Evolutionary conservation across 1,140 invertebrate species (phyloP).

Genomic region (Microplitis demolitor): DNA sequence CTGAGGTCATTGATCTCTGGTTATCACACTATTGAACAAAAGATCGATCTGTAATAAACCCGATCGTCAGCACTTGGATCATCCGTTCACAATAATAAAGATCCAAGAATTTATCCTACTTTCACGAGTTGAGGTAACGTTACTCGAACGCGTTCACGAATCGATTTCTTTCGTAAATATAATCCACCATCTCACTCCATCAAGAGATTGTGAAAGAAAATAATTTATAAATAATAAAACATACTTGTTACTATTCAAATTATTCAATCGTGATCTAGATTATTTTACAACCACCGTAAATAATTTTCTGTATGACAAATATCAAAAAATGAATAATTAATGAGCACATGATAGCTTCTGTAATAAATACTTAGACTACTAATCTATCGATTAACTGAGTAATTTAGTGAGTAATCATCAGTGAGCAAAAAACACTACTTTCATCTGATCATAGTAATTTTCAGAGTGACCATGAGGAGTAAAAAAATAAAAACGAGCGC

Average conservation of each 20-base stretch:
- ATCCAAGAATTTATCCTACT: constrained; percentile 23
- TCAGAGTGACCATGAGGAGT: constrained; percentile 3
- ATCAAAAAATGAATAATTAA: not conserved
- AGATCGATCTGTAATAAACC: no score
- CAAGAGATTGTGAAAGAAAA: no score
- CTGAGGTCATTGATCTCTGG: no score
- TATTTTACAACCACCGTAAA: not conserved
- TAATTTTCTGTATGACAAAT: not conserved
- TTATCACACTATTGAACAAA: no score
- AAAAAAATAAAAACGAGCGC: not conserved
- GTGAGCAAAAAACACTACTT: constrained; percentile 5
- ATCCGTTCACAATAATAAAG: not conserved
- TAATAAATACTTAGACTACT: constrained; percentile 11
- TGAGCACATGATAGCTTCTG: not conserved
- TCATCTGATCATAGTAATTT: constrained; percentile 20
- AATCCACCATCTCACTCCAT: no score
- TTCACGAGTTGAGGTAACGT: constrained; percentile 1
- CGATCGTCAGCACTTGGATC: constrained; percentile 2
- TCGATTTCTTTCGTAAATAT: no score
- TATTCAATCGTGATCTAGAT: not conserved
- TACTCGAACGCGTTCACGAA: no score
- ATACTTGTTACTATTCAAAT: no score
- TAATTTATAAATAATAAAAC: no score
- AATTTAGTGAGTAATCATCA: constrained; percentile 17
- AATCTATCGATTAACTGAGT: constrained; percentile 22